phyloP scores from a whole-genome alignment of 1,140 invertebrate genomes.

The Pararge aegeria region DNA sequence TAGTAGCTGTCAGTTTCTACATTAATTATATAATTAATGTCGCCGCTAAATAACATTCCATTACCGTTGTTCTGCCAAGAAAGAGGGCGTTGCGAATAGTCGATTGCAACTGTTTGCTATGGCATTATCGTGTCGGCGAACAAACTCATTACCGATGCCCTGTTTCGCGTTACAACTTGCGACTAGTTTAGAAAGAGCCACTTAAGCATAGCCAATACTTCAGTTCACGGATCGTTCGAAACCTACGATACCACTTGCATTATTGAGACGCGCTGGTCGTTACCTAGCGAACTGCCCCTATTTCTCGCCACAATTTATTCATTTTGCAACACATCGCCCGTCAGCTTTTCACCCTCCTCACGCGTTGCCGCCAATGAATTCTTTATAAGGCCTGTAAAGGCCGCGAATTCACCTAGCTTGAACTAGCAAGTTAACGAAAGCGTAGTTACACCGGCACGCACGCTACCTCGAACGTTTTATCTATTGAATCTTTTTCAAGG shows the following conservation, averaged over 20 bases:
- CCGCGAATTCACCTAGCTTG: constrained; percentile 59
- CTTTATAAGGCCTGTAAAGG: constrained; percentile 67
- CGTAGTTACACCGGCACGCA: constrained; percentile 41
- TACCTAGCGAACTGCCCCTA: constrained; percentile 73
- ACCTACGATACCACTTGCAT: constrained; percentile 48
- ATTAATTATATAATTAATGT: not conserved
- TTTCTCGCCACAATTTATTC: constrained; percentile 77
- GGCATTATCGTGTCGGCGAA: constrained; percentile 68
- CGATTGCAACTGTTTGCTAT: constrained; percentile 68
- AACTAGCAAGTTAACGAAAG: constrained; percentile 57
- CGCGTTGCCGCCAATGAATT: constrained; percentile 66
- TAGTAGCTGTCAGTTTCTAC: not conserved
- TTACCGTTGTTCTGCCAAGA: constrained; percentile 33
- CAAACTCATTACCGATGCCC: constrained; percentile 56
- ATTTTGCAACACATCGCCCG: constrained; percentile 76
- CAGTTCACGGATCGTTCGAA: constrained; percentile 20
- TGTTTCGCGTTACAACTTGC: constrained; percentile 50
- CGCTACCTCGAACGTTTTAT: constrained; percentile 32
- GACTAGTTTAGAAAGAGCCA: constrained; percentile 42
- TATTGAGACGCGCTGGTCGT: constrained; percentile 60
- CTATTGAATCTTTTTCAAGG: constrained; percentile 34
- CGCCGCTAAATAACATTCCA: constrained; percentile 23
- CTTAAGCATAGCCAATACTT: constrained; percentile 15
- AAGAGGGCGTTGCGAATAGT: constrained; percentile 60
- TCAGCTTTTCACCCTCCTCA: constrained; percentile 62